Conservation (phyloP, 2,888 invertebrate genomes). For the Caenorhabditis japonica region DNA sequence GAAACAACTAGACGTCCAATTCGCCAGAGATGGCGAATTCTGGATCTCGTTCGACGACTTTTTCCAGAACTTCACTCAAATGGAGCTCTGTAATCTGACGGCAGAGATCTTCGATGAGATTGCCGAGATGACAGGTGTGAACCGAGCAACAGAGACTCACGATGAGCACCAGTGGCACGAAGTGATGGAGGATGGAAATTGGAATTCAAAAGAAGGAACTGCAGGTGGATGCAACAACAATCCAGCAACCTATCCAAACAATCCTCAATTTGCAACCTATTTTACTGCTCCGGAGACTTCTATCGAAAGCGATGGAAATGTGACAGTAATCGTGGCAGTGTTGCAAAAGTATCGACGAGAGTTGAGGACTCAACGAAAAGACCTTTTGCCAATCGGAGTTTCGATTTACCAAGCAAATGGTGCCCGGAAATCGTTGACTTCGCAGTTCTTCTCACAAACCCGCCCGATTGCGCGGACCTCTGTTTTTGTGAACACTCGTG, state of each 20-base stretch:
- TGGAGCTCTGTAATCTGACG: slow-evolving; percentile 94
- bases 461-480: slow-evolving; percentile 85
- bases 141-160: slow-evolving; percentile 81
- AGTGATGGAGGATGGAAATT: slow-evolving; percentile 91
- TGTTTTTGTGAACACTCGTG: slow-evolving; percentile 94
- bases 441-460: slow-evolving; percentile 90
- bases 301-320: slow-evolving; percentile 82
- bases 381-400: slow-evolving; percentile 94
- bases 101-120: slow-evolving; percentile 87
- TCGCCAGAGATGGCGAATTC: slow-evolving; percentile 94
- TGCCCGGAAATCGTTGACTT: slow-evolving; percentile 2
- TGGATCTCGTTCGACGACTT: slow-evolving; percentile 96
- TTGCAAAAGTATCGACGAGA: slow-evolving; percentile 87
- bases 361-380: slow-evolving; percentile 88
- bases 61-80: slow-evolving; percentile 84
- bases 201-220: slow-evolving; percentile 88
- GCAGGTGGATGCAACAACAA: slow-evolving; percentile 95
- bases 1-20: slow-evolving; percentile 87
- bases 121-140: slow-evolving; percentile 72
- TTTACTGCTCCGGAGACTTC: slow-evolving; percentile 87
- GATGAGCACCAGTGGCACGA: slow-evolving; percentile 84
- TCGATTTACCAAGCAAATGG: slow-evolving; percentile 84
- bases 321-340: slow-evolving; percentile 88
- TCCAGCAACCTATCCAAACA: slow-evolving; percentile 89
- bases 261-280: slow-evolving; percentile 90